A percentile compares a stretch with the other conserved stretches of the same genome.
Conservation (phyloP, 2,888 invertebrate genomes). For the Ophonus ardosiacus region DNA sequence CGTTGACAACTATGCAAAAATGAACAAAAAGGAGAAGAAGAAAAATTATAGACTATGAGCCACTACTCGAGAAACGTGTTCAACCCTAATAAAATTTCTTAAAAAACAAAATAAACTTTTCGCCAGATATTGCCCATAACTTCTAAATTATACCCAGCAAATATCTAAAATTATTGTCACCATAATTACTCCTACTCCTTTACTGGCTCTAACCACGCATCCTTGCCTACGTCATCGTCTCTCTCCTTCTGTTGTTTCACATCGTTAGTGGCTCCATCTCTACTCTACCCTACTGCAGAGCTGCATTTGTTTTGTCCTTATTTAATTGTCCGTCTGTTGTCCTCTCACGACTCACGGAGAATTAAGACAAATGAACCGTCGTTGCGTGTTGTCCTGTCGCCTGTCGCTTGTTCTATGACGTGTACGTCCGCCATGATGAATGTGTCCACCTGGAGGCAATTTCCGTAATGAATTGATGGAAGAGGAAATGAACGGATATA, state of each 20-base stretch:
- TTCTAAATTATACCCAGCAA: neutral
- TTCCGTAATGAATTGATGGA: constrained; percentile 63
- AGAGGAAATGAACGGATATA: constrained; percentile 22
- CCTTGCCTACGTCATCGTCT: constrained; percentile 18
- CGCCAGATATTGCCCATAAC: neutral
- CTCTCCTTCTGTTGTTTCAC: constrained; percentile 60
- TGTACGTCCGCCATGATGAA: constrained; percentile 58
- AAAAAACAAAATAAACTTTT: neutral
- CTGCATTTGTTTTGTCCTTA: constrained; percentile 60
- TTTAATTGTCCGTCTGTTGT: constrained; percentile 60
- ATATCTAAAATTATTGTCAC: constrained; percentile 2
- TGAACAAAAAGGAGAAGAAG: too few species aligned
- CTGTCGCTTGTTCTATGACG: constrained; percentile 50
- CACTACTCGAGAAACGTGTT: neutral
- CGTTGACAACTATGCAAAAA: too few species aligned
- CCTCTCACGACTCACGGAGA: constrained; percentile 24
- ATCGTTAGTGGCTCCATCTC: constrained; percentile 55
- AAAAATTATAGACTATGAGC: too few species aligned
- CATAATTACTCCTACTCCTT: neutral
- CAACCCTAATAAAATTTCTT: neutral
- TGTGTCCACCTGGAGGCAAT: constrained; percentile 63
- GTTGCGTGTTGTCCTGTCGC: constrained; percentile 53
- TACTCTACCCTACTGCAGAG: neutral
- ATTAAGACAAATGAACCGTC: constrained; percentile 60
- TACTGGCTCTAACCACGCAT: neutral